phyloP scores from a whole-genome alignment of 2,113 vertebrate species.

The Albula glossodonta region DNA sequence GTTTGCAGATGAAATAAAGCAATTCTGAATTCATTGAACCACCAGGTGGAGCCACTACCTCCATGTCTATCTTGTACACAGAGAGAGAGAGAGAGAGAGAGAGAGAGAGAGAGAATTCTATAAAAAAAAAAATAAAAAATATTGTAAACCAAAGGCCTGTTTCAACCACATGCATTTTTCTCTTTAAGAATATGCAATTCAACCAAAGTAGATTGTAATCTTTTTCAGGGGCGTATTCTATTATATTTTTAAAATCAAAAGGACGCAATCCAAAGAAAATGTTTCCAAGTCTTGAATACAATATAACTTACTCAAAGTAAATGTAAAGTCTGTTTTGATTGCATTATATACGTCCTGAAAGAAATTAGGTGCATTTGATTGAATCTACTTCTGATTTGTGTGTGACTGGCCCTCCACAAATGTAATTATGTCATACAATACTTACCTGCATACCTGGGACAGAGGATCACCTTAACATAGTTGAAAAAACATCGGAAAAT shows the following conservation, averaged over 20 bases:
- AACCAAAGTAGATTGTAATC: too few relatives aligned
- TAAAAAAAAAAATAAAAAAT: slow-evolving; percentile 3
- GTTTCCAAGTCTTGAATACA: too few relatives aligned
- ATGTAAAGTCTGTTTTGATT: not conserved
- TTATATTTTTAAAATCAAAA: too few relatives aligned
- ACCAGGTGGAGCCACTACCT: not conserved
- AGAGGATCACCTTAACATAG: slow-evolving; percentile 28
- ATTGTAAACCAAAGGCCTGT: too few relatives aligned
- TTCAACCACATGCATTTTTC: too few relatives aligned
- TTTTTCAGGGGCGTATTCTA: too few relatives aligned
- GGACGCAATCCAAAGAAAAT: too few relatives aligned
- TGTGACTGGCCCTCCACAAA: slow-evolving; percentile 35
- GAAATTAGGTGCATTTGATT: too few relatives aligned
- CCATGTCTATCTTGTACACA: not conserved
- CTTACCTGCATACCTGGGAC: slow-evolving; percentile 39
- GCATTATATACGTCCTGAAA: too few relatives aligned
- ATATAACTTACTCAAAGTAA: not conserved
- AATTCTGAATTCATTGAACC: not conserved
- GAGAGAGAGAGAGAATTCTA: not conserved
- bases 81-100: not conserved
- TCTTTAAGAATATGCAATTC: too few relatives aligned
- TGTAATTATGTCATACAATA: slow-evolving; percentile 45
- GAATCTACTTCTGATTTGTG: not conserved
- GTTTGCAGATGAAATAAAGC: not conserved
- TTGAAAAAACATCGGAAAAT: slow-evolving; percentile 20